Base-by-base conservation (phyloP, 2,797 vertebrate genomes). In the Pseudopleuronectes americanus region DNA sequence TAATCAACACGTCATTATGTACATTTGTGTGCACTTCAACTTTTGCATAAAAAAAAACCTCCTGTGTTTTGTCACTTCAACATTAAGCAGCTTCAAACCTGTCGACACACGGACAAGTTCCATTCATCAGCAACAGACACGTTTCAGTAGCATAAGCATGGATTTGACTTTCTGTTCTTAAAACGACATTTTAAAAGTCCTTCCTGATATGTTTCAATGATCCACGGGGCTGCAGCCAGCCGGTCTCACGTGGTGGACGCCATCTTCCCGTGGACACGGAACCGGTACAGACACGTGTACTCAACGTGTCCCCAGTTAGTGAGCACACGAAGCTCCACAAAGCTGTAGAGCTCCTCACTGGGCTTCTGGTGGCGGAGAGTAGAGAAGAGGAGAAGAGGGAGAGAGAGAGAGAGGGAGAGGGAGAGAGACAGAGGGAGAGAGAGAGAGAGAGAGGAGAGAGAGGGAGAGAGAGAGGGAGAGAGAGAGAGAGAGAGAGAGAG, bases 231-330 rank as follows among this genome's bases (percentile, higher is more conserved):
- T 2, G 6, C 9, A 1, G n/a, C 45, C 57, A 3, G 53, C 19
- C 24, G 22, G 13, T 23, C 56, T 87, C 70, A 84, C 2, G 71
- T 55, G 19, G 71, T 54, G 19, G 71, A 51, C 59, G 84, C 59
- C 7, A 93, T 84, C 54, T 92, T 92, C 57, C 97, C 97, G 0
- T 98, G 97, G 51, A 97, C 96, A 0, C 97, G 92, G 94, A 98
- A 98, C 64, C 97, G 96, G 86, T 98, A 98, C 77, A 97, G 93
- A 77, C 97, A 98, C 4, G 97, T 98, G 58, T 98, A 98, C 19
- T 97, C 95, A 0, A 96, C 92, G 56, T 97, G 96, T 58, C 97
- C 97, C 97, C 97, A 98, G 71, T 98, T 98, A 57, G 92, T 94
- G 80, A 97, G 92, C 65, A 98, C 92, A 4, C 94, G 92, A 19